These are phyloP conservation scores for Lates calcarifer DNA, from an alignment of 2,113 vertebrate species.

Conservation along the genomic window DNA sequence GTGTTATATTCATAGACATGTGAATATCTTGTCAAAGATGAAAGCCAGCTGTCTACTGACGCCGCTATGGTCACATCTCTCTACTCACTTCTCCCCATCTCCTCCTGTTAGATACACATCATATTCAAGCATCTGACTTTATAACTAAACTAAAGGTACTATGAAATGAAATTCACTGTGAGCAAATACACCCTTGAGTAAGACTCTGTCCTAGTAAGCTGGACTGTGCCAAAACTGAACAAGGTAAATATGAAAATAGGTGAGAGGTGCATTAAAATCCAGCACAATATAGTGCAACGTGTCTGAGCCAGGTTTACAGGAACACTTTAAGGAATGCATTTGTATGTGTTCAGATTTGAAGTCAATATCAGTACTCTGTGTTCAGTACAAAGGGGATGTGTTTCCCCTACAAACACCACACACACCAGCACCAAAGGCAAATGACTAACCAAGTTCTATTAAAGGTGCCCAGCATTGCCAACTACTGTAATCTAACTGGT, in stretches of 20 bases:
- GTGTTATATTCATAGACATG: conserved; percentile 2
- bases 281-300: background rate
- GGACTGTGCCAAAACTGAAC: background rate
- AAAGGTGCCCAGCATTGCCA: too few species aligned
- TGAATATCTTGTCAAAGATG: conserved; percentile 34
- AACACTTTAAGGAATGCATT: background rate
- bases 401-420: too few species aligned
- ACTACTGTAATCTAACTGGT: too few species aligned
- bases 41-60: conserved; percentile 41
- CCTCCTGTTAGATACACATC: background rate
- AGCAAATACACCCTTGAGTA: background rate
- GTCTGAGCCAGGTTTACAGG: background rate
- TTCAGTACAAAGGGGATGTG: too few species aligned
- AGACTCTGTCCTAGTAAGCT: background rate
- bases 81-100: background rate
- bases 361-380: background rate
- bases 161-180: background rate
- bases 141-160: background rate
- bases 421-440: too few species aligned
- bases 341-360: background rate
- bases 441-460: too few species aligned
- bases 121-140: background rate
- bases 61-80: background rate
- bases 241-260: background rate
- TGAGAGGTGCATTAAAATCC: background rate